phyloP scores from a whole-genome alignment of 2,113 vertebrate species.

The Pelvicachromis taeniatus region DNA sequence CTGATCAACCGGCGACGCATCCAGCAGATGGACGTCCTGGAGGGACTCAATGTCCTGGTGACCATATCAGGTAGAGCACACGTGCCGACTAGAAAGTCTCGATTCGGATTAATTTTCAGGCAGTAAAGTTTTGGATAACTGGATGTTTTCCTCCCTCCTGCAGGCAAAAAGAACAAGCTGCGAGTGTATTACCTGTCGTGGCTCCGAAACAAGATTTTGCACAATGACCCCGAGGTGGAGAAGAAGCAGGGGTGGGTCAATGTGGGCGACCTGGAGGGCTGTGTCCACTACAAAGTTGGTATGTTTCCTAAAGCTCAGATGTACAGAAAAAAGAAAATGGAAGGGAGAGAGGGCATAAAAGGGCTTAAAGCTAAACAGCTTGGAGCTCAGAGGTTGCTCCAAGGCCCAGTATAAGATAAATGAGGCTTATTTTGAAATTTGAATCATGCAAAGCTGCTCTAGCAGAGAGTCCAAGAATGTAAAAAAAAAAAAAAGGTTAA shows the following conservation, averaged over 20 bases:
- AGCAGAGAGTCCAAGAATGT: neutral
- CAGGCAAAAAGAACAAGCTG: conserved; percentile 93
- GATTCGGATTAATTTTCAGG: neutral
- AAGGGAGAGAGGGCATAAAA: neutral
- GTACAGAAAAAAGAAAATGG: neutral
- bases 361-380: neutral
- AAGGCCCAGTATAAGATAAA: neutral
- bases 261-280: conserved; percentile 89
- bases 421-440: neutral
- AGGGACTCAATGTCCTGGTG: conserved; percentile 91
- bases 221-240: conserved; percentile 89
- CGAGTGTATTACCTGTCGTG: conserved; percentile 90
- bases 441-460: neutral
- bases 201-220: conserved; percentile 91
- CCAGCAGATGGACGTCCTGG: conserved; percentile 93
- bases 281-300: conserved; percentile 80
- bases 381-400: neutral
- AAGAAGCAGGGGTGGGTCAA: conserved; percentile 89
- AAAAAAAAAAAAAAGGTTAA: neutral
- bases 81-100: neutral
- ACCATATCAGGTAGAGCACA: conserved; percentile 84
- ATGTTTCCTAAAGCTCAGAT: neutral
- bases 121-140: neutral
- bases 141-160: neutral
- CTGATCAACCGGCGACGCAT: conserved; percentile 89